These are phyloP conservation scores for Paelopatides confundens DNA, from an alignment of 53 echinoderm and acorn worm species.

Conservation along the genomic window DNA sequence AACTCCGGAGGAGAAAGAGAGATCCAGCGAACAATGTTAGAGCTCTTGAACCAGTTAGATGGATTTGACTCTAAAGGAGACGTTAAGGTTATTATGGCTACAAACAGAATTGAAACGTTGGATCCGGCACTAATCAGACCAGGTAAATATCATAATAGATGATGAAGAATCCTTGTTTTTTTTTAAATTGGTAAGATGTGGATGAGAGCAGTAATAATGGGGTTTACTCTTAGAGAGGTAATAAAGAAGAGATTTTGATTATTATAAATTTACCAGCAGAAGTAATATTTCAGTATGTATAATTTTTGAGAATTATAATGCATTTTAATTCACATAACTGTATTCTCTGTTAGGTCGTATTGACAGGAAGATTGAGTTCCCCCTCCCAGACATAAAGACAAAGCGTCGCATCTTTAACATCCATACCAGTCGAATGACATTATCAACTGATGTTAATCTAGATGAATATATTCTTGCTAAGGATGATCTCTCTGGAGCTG, in stretches of 20 bases:
- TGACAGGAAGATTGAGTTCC: constrained; percentile 98
- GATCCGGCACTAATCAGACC: constrained; percentile 98
- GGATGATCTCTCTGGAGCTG: constrained; percentile 97
- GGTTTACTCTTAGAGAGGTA: too few species aligned
- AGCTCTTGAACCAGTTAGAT: constrained; percentile 91
- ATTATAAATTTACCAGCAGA: too few species aligned
- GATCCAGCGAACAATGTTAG: constrained; percentile 95
- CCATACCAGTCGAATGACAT: constrained; percentile 97
- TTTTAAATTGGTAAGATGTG: neutral
- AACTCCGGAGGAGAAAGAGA: constrained; percentile 98
- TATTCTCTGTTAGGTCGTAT: constrained; percentile 75
- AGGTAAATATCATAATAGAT: too few species aligned
- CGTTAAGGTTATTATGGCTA: constrained; percentile 98
- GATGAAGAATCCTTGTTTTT: too few species aligned
- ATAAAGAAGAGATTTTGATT: too few species aligned
- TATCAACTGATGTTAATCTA: constrained; percentile 87
- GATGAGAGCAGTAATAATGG: neutral
- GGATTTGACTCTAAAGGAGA: constrained; percentile 96
- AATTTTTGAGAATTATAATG: too few species aligned
- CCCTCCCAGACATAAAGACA: constrained; percentile 95
- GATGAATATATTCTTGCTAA: constrained; percentile 98
- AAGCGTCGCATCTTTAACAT: constrained; percentile 99
- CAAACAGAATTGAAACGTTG: constrained; percentile 95
- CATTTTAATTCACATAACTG: neutral
- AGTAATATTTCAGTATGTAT: too few species aligned